Conservation (phyloP, 2,113 vertebrate genomes). For the Brachionichthys hirsutus region DNA sequence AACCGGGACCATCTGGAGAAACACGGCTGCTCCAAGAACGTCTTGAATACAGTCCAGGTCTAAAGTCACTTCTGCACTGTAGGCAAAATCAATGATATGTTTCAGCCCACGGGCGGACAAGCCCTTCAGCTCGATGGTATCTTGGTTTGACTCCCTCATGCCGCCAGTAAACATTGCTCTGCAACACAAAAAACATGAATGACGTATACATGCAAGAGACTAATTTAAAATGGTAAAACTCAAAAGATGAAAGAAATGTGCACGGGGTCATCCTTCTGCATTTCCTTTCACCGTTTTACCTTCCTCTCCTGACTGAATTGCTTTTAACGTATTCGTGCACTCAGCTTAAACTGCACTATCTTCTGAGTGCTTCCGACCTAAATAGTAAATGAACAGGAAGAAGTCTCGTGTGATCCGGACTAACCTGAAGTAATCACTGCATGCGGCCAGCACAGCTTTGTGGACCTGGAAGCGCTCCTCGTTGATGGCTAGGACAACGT, state of each 20-base stretch:
- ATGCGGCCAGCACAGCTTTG: constrained; percentile 95
- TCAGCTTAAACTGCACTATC: constrained; percentile 5
- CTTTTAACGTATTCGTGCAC: constrained; percentile 10
- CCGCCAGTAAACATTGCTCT: constrained; percentile 99
- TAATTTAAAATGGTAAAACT: not conserved
- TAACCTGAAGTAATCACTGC: constrained; percentile 99
- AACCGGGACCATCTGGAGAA: constrained; percentile 96
- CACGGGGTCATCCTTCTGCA: no score
- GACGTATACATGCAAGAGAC: no score
- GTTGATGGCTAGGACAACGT: constrained; percentile 90
- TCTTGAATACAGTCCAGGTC: constrained; percentile 97
- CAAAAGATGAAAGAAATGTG: no score
- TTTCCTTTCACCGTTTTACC: not conserved
- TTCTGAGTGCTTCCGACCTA: constrained; percentile 27
- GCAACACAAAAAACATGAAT: constrained; percentile 45
- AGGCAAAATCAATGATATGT: constrained; percentile 97
- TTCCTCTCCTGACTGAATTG: not conserved
- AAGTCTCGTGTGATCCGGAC: constrained; percentile 33
- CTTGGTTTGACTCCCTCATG: constrained; percentile 93
- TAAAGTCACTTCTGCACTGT: constrained; percentile 92
- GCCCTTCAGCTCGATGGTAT: constrained; percentile 90
- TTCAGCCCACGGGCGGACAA: constrained; percentile 90
- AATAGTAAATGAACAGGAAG: constrained; percentile 24
- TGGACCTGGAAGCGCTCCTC: constrained; percentile 93
- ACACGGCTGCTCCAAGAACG: constrained; percentile 94